These are phyloP conservation scores for Ormyrus thymus DNA, from an alignment of 2,888 invertebrate species.

Conservation along the genomic window DNA sequence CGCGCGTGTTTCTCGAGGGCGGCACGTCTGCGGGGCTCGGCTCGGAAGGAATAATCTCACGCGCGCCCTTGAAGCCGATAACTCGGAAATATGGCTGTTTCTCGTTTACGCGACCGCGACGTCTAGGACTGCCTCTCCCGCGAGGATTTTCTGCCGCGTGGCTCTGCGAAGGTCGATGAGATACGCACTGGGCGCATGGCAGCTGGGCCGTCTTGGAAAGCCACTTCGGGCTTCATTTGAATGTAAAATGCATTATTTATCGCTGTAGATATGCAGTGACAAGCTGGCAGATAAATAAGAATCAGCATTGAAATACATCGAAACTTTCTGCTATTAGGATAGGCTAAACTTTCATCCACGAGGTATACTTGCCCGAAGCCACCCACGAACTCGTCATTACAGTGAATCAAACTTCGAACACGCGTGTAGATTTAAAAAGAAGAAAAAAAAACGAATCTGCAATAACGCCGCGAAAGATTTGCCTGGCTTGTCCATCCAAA, in stretches of 20 bases:
- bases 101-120: not conserved
- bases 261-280: not conserved
- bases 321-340: no score
- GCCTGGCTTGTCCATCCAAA: not conserved
- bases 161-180: not conserved
- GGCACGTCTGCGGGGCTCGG: conserved; percentile 8
- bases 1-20: not conserved
- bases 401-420: conserved; percentile 19
- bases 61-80: conserved; percentile 4
- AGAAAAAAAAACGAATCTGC: not conserved
- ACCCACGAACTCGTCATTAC: conserved; percentile 23
- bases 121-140: not conserved
- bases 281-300: conserved; percentile 15
- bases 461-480: conserved; percentile 20
- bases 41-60: not conserved
- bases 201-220: no score
- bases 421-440: not conserved
- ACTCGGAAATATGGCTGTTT: conserved; percentile 5
- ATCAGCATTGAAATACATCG: not conserved
- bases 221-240: no score
- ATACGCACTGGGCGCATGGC: no score
- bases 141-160: not conserved
- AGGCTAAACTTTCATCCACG: no score
- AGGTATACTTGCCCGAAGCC: conserved; percentile 9
- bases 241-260: no score